Percentiles rank a stretch among this genome's conserved stretches.
phyloP scores from a whole-genome alignment of 2,797 vertebrate genomes.

The Telmatherina bonti region DNA sequence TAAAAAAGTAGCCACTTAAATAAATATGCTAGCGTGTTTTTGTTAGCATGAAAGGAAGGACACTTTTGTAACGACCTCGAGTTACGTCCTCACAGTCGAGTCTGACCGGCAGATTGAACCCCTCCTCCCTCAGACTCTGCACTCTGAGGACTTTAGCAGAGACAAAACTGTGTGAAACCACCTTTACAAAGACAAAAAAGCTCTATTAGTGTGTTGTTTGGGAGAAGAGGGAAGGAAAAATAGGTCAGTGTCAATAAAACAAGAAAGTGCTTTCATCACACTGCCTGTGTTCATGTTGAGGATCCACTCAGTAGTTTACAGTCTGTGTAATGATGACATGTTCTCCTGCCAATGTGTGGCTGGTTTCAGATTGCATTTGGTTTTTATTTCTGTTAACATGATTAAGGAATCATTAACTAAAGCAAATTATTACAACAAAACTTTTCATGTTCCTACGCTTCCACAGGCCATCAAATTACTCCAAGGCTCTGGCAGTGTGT shows the following conservation, averaged over 20 bases:
- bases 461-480: neutral
- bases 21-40: neutral
- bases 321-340: neutral
- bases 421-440: too few relatives aligned
- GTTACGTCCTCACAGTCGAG: conserved; percentile 9
- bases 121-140: neutral
- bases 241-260: conserved; percentile 68
- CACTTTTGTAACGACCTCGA: conserved; percentile 10
- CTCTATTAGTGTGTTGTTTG: conserved; percentile 32
- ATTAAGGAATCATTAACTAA: neutral
- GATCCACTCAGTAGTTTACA: conserved; percentile 5
- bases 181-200: conserved; percentile 32
- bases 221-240: conserved; percentile 38
- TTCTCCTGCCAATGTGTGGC: neutral
- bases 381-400: neutral
- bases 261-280: conserved; percentile 48
- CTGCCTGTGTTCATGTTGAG: conserved; percentile 33
- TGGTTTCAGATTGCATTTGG: neutral
- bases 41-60: neutral
- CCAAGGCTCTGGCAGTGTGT: too few relatives aligned
- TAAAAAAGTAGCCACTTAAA: neutral
- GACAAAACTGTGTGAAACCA: conserved; percentile 23
- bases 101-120: conserved; percentile 13
- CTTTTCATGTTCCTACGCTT: too few relatives aligned
- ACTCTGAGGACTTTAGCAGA: conserved; percentile 5